Evolutionary conservation across 2,113 vertebrate species (phyloP).

Genomic region (Eptatretus burgeri): DNA sequence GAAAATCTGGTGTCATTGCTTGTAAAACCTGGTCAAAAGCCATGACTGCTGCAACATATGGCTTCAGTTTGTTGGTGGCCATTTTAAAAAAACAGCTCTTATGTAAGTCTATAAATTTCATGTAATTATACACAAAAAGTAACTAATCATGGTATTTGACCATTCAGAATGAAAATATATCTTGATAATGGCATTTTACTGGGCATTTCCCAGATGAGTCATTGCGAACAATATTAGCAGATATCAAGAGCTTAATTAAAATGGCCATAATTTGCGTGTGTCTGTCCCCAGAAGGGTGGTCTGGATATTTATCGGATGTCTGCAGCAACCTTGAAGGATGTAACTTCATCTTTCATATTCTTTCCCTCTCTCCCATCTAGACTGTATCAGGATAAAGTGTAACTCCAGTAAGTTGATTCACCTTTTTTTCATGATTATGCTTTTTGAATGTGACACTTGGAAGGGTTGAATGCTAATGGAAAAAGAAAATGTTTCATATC

Average conservation of each 20-base stretch:
- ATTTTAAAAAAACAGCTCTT: conserved; percentile 29
- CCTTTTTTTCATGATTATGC: conserved; percentile 69
- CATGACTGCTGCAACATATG: conserved; percentile 17
- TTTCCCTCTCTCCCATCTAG: conserved; percentile 97
- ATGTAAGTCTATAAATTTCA: conserved; percentile 9
- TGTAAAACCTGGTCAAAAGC: not conserved
- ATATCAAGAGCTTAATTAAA: conserved; percentile 18
- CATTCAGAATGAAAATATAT: no score
- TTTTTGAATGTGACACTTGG: not conserved
- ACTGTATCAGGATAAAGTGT: conserved; percentile 99
- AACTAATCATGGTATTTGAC: no score
- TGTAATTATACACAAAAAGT: no score
- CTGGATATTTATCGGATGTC: conserved; percentile 95
- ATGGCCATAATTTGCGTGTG: conserved; percentile 74
- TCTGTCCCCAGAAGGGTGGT: conserved; percentile 98
- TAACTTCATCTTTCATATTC: conserved; percentile 96
- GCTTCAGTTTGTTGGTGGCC: conserved; percentile 52
- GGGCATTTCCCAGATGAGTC: not conserved
- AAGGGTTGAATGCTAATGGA: not conserved
- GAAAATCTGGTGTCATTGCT: conserved; percentile 14
- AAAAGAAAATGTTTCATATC: not conserved
- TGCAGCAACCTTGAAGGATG: conserved; percentile 99
- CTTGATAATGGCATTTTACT: not conserved
- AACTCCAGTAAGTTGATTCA: conserved; percentile 99
- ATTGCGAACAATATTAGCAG: not conserved